Evolutionary conservation across 2,888 invertebrate genomes (phyloP).

Genomic region (Teleiodes luculella): DNA sequence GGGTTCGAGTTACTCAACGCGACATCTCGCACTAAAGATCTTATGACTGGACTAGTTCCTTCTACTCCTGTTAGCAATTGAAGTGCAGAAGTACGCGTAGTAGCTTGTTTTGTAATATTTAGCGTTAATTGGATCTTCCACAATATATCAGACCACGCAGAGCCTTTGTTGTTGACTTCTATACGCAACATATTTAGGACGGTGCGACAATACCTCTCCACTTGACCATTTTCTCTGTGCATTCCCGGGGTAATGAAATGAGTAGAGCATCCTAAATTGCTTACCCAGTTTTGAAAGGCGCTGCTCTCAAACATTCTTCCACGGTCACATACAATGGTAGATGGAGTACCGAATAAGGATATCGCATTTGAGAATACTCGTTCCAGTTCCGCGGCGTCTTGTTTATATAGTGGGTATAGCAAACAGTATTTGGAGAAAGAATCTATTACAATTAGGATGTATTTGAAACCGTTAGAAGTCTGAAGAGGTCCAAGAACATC

Average conservation of each 20-base stretch:
- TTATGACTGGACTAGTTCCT: slow-evolving; percentile 19
- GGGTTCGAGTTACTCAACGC: slow-evolving; percentile 9
- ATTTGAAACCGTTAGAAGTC: slow-evolving; percentile 20
- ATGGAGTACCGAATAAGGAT: slow-evolving; percentile 4
- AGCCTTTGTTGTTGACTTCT: not conserved
- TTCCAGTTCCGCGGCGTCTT: slow-evolving; percentile 7
- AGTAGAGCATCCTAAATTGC: not conserved
- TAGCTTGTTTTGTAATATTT: slow-evolving; percentile 21
- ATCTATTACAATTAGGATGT: slow-evolving; percentile 14
- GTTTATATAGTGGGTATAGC: slow-evolving; percentile 4
- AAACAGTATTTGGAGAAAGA: slow-evolving; percentile 11
- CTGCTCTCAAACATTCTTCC: slow-evolving; percentile 9
- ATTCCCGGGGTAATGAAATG: slow-evolving; percentile 1
- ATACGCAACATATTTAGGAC: not conserved
- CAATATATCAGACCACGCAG: slow-evolving; percentile 16
- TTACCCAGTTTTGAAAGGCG: not conserved
- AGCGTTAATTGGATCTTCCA: slow-evolving; percentile 21
- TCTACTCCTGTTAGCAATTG: slow-evolving; percentile 20
- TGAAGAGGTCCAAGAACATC: too few relatives aligned
- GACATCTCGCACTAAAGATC: slow-evolving; percentile 21
- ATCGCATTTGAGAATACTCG: not conserved
- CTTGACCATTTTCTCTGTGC: not conserved
- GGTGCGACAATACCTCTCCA: not conserved
- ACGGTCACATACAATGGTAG: not conserved
- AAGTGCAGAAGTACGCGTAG: slow-evolving; percentile 20